A percentile compares a stretch with the other conserved stretches of the same genome.
phyloP scores from a whole-genome alignment of 2,888 invertebrate genomes.

The Meteorus colon region DNA sequence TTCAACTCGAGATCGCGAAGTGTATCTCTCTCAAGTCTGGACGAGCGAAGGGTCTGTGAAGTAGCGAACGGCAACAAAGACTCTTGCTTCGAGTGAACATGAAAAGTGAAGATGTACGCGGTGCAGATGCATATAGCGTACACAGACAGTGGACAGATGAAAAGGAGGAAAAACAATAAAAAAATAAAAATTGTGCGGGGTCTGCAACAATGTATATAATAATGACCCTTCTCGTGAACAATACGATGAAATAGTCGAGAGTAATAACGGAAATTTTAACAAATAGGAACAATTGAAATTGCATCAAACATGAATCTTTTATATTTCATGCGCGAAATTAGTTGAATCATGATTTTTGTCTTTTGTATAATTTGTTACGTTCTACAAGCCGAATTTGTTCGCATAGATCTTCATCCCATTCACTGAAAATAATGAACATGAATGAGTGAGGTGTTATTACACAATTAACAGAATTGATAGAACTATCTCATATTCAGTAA shows the following conservation, averaged over 20 bases:
- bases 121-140: neutral
- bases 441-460: too few species aligned
- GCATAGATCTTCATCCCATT: too few species aligned
- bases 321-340: slow-evolving; percentile 1
- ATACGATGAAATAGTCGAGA: neutral
- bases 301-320: slow-evolving; percentile 29
- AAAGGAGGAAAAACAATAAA: slow-evolving; percentile 17
- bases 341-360: too few species aligned
- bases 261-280: slow-evolving; percentile 15
- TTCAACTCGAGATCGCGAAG: slow-evolving; percentile 32
- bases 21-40: slow-evolving; percentile 34
- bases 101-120: slow-evolving; percentile 24
- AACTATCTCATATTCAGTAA: too few species aligned
- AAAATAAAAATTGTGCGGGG: slow-evolving; percentile 22
- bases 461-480: too few species aligned
- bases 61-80: slow-evolving; percentile 22
- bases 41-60: slow-evolving; percentile 33
- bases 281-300: slow-evolving; percentile 46
- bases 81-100: slow-evolving; percentile 25
- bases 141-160: slow-evolving; percentile 19
- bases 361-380: too few species aligned
- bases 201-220: slow-evolving; percentile 22
- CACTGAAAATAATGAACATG: too few species aligned
- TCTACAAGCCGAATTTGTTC: too few species aligned
- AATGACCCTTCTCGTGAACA: neutral